Conservation (phyloP, 2,888 invertebrate species). For the Hemistola chrysoprasaria region DNA sequence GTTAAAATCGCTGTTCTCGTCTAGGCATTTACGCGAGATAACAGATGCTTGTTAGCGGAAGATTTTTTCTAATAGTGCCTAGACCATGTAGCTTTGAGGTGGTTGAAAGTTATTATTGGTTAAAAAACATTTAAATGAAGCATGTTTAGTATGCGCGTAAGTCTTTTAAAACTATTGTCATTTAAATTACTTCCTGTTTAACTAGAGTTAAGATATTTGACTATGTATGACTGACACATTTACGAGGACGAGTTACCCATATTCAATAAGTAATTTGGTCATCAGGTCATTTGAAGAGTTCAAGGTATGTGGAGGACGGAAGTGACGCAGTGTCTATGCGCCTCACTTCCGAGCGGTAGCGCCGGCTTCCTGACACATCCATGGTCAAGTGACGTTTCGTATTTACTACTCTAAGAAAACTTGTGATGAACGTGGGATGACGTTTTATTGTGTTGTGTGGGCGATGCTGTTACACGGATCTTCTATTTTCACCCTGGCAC, state of each 20-base stretch:
- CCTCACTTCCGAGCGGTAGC: conserved; percentile 69
- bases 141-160: too few relatives aligned
- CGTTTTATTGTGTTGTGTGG: too few relatives aligned
- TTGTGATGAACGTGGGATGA: too few relatives aligned
- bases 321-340: conserved; percentile 57
- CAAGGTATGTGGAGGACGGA: conserved; percentile 42
- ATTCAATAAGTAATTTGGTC: conserved; percentile 14
- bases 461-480: too few relatives aligned
- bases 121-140: too few relatives aligned
- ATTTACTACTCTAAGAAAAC: conserved; percentile 17
- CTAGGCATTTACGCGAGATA: conserved; percentile 11
- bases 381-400: conserved; percentile 53
- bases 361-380: conserved; percentile 53
- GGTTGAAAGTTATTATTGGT: too few relatives aligned
- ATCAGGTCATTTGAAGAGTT: conserved; percentile 18
- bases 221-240: conserved; percentile 20
- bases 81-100: too few relatives aligned
- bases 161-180: too few relatives aligned
- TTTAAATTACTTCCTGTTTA: conserved; percentile 1
- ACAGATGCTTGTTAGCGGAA: conserved; percentile 8
- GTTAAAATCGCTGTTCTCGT: conserved; percentile 27
- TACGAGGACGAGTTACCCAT: conserved; percentile 1
- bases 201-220: too few relatives aligned
- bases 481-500: too few relatives aligned
- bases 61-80: conserved; percentile 12